Evolutionary conservation across 2,113 vertebrate species (phyloP).

Genomic region (Smithornis capensis): DNA sequence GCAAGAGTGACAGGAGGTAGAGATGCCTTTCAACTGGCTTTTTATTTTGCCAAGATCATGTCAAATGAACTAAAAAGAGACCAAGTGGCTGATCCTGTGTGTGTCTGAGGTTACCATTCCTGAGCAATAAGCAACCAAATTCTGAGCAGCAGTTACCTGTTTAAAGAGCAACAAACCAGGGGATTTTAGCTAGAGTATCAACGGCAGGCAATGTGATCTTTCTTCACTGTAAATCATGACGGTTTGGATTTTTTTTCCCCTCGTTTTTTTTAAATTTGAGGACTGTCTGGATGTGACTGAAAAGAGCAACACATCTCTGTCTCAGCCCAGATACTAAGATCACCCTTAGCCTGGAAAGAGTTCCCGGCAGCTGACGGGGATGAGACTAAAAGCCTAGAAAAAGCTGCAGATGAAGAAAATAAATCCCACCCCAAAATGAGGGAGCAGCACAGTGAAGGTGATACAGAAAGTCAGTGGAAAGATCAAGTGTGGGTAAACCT

Average conservation of each 20-base stretch:
- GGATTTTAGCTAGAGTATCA: background rate
- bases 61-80: background rate
- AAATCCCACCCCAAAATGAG: background rate
- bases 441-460: background rate
- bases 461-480: background rate
- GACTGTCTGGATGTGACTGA: background rate
- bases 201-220: accelerated
- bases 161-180: background rate
- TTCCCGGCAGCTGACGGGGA: accelerated
- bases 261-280: background rate
- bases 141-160: background rate
- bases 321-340: background rate
- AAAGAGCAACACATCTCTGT: background rate
- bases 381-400: background rate
- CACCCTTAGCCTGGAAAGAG: background rate
- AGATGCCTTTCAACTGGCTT: background rate
- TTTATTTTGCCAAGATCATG: background rate
- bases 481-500: background rate
- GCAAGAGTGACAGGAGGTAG: background rate
- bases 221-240: background rate
- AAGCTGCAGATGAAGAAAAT: background rate
- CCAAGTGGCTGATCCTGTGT: background rate
- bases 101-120: background rate
- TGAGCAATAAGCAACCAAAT: background rate
- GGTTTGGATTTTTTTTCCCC: accelerated